Conservation (phyloP, 2,888 invertebrate species). For the Magallana nippona region DNA sequence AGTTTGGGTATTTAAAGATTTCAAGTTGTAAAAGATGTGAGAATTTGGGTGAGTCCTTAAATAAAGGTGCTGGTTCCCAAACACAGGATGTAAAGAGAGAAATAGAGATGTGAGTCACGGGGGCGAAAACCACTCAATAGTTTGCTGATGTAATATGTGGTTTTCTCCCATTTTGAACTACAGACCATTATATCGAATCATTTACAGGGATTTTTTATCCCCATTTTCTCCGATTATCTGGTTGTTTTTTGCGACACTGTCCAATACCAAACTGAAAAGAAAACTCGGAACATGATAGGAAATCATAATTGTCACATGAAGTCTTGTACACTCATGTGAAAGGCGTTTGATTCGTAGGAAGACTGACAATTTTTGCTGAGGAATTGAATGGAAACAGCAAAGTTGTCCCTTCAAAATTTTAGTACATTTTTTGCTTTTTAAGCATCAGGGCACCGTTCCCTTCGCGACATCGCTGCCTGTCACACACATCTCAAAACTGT, state of each 20-base stretch:
- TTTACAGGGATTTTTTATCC: neutral
- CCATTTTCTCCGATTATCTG: neutral
- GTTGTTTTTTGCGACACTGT: neutral
- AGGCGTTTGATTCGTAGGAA: constrained; percentile 1
- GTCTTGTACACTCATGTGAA: neutral
- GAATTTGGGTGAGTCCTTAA: constrained; percentile 30
- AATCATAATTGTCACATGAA: neutral
- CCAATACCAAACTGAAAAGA: neutral
- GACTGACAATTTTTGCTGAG: neutral
- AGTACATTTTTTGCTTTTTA: constrained; percentile 25
- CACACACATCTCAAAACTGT: constrained; percentile 22
- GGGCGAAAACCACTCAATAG: neutral
- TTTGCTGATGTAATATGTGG: constrained; percentile 25
- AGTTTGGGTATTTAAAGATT: constrained; percentile 31
- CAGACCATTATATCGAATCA: neutral
- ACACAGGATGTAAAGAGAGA: constrained; percentile 14
- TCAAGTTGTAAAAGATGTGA: constrained; percentile 16
- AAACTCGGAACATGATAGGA: neutral
- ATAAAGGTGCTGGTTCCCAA: constrained; percentile 27
- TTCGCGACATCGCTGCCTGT: constrained; percentile 18
- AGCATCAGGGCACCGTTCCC: constrained; percentile 19
- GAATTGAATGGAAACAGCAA: constrained; percentile 31
- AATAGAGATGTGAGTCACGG: neutral
- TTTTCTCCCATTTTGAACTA: neutral
- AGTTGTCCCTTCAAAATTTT: constrained; percentile 14